A percentile compares a stretch with the other conserved stretches of the same genome.
phyloP scores from a whole-genome alignment of 2,113 vertebrate genomes.

The Cyanoliseus patagonus region DNA sequence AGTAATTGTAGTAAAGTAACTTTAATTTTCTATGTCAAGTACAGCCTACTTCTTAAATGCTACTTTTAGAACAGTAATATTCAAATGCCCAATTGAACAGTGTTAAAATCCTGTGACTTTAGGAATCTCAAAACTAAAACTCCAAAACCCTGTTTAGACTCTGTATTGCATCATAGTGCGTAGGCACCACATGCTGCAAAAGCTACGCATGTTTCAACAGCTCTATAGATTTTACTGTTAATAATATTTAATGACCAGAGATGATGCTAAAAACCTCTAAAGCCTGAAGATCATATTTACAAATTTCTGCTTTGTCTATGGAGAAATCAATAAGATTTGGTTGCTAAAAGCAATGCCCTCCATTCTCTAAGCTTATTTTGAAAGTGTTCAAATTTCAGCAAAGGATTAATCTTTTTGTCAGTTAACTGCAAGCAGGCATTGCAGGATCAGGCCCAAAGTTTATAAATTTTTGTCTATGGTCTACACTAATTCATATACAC shows the following conservation, averaged over 20 bases:
- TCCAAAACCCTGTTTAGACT: neutral
- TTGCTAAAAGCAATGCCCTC: neutral
- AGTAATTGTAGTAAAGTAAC: neutral
- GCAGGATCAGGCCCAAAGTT: neutral
- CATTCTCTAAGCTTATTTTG: neutral
- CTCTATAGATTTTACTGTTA: neutral
- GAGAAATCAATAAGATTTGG: neutral
- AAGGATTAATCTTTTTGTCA: neutral
- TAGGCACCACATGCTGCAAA: neutral
- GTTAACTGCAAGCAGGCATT: neutral
- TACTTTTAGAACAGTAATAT: neutral
- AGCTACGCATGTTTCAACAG: neutral
- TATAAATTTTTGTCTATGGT: neutral
- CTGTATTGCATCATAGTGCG: neutral
- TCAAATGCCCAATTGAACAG: neutral
- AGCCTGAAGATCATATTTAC: neutral
- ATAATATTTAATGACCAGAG: neutral
- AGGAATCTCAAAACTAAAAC: neutral
- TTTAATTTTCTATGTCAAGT: neutral
- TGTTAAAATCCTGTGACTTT: neutral
- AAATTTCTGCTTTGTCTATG: neutral
- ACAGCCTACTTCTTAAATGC: neutral
- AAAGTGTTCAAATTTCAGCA: neutral
- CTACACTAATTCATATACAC: neutral
- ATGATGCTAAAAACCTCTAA: neutral